phyloP scores from a whole-genome alignment of 2,888 invertebrate genomes.

The Stegophylla sp. region DNA sequence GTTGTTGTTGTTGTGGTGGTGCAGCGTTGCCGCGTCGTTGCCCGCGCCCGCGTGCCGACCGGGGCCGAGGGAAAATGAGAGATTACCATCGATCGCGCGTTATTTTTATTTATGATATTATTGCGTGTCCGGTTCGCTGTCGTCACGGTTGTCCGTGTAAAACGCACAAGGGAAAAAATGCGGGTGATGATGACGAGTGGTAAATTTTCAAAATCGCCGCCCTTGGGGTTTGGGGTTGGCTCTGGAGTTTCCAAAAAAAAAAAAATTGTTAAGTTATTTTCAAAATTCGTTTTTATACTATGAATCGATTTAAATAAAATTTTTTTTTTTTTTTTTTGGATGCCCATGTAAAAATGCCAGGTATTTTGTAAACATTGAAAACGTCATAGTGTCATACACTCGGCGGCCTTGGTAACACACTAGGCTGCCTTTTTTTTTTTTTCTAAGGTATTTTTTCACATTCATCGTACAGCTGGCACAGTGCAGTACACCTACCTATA shows the following conservation, averaged over 20 bases:
- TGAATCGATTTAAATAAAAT: too few relatives aligned
- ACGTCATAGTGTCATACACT: too few relatives aligned
- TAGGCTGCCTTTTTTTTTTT: neutral
- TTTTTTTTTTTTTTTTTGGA: neutral
- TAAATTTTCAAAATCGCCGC: too few relatives aligned
- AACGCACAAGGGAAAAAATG: too few relatives aligned
- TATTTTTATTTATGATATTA: neutral
- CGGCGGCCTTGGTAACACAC: neutral
- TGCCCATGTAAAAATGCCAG: too few relatives aligned
- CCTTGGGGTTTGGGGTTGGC: too few relatives aligned
- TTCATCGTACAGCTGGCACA: neutral
- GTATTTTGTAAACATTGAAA: too few relatives aligned
- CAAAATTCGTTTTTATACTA: too few relatives aligned
- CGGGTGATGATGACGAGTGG: too few relatives aligned
- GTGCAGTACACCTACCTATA: neutral
- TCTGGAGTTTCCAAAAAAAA: too few relatives aligned
- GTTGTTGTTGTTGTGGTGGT: neutral
- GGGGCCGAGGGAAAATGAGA: neutral
- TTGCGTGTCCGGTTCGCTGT: neutral
- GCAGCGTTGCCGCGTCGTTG: constrained; percentile 2
- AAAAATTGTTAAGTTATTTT: too few relatives aligned
- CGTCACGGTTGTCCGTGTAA: neutral
- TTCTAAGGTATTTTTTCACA: neutral
- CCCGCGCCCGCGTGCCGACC: too few relatives aligned
- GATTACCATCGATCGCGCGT: neutral